phyloP scores from a whole-genome alignment of 2,888 invertebrate species.

The Ernsta delagoae region DNA sequence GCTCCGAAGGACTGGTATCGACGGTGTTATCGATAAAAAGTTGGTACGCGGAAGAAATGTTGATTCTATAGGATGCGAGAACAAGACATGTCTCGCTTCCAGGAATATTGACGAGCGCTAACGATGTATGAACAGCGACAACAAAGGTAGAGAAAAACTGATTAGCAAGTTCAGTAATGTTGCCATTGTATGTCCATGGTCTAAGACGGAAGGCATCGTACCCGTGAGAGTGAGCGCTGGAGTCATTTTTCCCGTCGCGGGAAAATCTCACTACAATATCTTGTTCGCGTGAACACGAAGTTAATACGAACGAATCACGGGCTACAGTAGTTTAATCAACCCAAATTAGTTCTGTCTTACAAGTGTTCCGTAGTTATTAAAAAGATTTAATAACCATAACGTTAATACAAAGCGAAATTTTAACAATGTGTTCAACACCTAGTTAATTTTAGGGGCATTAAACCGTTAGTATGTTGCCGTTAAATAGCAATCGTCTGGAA shows the following conservation, averaged over 20 bases:
- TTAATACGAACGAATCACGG: conserved; percentile 23
- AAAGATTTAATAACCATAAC: no score
- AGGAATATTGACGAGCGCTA: conserved; percentile 69
- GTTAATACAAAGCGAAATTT: no score
- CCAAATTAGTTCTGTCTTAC: conserved; percentile 16
- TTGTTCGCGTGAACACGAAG: conserved; percentile 47
- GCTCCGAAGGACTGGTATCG: conserved; percentile 60
- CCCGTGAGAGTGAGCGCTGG: conserved; percentile 67
- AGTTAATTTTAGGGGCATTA: no score
- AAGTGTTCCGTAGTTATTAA: not conserved
- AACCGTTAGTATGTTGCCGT: no score
- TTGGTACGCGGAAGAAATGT: conserved; percentile 69
- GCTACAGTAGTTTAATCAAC: conserved; percentile 14
- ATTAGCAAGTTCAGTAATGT: conserved; percentile 69
- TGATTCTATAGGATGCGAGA: conserved; percentile 64
- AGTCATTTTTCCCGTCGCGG: conserved; percentile 57
- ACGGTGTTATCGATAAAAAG: conserved; percentile 57
- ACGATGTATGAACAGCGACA: conserved; percentile 64
- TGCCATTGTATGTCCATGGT: conserved; percentile 72
- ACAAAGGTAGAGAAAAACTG: conserved; percentile 71
- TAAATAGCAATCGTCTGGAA: no score
- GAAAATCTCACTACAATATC: conserved; percentile 62
- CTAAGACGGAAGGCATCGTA: conserved; percentile 65
- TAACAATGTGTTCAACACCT: no score
- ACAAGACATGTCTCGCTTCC: conserved; percentile 73